These are phyloP conservation scores for Drosophila pallidifrons DNA, from an alignment of 1,140 invertebrate genomes.

Conservation along the genomic window DNA sequence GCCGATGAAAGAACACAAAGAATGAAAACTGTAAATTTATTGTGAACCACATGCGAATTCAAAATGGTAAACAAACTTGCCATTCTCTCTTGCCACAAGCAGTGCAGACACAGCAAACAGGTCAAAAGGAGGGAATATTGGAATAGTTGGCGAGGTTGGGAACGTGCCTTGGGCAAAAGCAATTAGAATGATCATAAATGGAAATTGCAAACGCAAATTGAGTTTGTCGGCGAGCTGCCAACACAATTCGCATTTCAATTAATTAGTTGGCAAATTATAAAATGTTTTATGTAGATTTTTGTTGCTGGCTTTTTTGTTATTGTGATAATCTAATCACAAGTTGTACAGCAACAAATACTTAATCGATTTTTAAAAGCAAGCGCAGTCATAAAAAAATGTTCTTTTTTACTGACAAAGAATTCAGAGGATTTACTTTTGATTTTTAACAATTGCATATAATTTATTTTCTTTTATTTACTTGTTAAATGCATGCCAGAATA, in stretches of 20 bases:
- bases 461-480: no score
- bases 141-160: not conserved
- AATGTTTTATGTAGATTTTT: not conserved
- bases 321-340: conserved; percentile 2
- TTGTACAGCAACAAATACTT: not conserved
- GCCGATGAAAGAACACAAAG: conserved; percentile 44
- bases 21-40: conserved; percentile 67
- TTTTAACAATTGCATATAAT: no score
- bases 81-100: conserved; percentile 10
- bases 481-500: not conserved
- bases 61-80: conserved; percentile 66
- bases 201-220: conserved; percentile 38
- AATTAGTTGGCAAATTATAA: conserved; percentile 38
- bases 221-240: conserved; percentile 12
- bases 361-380: no score
- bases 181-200: conserved; percentile 58
- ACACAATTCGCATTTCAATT: conserved; percentile 30
- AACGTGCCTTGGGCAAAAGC: conserved; percentile 45
- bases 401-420: no score
- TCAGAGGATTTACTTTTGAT: no score
- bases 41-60: conserved; percentile 69
- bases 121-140: not conserved
- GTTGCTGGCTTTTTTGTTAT: not conserved
- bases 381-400: no score
- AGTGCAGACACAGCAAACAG: not conserved